Conservation (phyloP, 2,888 invertebrate genomes). For the Crioceris asparagi region DNA sequence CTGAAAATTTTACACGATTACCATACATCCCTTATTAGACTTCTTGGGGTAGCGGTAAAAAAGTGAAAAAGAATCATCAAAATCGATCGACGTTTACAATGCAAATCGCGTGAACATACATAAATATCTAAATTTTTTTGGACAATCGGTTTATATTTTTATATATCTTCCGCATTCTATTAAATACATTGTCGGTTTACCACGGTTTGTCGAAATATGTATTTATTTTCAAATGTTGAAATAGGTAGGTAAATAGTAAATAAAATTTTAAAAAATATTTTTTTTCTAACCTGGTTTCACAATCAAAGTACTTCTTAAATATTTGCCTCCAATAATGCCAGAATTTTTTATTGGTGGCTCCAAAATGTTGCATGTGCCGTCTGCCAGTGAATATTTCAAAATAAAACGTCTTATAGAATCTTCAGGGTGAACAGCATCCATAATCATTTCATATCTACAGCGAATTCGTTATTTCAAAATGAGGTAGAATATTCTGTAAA, state of each 20-base stretch:
- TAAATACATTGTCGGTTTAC: too few species aligned
- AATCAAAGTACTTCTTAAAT: conserved; percentile 54
- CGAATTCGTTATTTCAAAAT: conserved; percentile 2
- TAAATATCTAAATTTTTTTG: too few species aligned
- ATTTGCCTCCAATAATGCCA: conserved; percentile 67
- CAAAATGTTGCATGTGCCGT: conserved; percentile 62
- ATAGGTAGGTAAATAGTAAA: background rate
- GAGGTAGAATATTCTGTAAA: background rate
- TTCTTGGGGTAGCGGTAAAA: too few species aligned
- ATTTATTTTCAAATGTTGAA: too few species aligned
- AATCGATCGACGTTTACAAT: too few species aligned
- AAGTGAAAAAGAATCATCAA: too few species aligned
- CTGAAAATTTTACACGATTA: too few species aligned
- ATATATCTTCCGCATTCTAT: too few species aligned
- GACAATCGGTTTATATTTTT: too few species aligned
- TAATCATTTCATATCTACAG: conserved; percentile 53
- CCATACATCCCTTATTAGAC: too few species aligned
- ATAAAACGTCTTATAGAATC: conserved; percentile 66
- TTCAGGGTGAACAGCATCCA: conserved; percentile 71
- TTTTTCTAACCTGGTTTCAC: conserved; percentile 50
- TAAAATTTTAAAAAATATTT: background rate
- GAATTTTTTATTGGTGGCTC: conserved; percentile 65
- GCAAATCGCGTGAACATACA: too few species aligned
- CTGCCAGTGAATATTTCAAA: conserved; percentile 62
- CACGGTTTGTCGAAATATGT: too few species aligned